These are phyloP conservation scores for Podarcis cretensis DNA, from an alignment of 2,113 vertebrate genomes.

Conservation along the genomic window DNA sequence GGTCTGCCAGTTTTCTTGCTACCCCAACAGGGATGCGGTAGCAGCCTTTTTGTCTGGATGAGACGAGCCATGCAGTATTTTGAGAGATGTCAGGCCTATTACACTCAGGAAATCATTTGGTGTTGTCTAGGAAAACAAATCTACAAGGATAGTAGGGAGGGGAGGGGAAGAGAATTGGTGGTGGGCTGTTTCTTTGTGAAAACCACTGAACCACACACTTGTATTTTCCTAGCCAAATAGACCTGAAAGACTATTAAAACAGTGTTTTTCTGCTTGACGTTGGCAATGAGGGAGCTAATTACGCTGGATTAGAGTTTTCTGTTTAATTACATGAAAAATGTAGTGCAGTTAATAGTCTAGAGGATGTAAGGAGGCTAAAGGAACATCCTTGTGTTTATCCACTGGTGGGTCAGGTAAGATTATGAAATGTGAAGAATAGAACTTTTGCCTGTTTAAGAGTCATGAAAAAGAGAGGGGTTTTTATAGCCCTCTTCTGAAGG, in stretches of 20 bases:
- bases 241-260: slow-evolving; percentile 78
- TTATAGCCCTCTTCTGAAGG: too few species aligned
- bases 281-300: slow-evolving; percentile 82
- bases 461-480: not conserved
- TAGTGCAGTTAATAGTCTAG: slow-evolving; percentile 67
- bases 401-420: slow-evolving; percentile 42
- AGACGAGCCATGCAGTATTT: not conserved
- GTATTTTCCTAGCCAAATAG: slow-evolving; percentile 75
- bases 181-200: slow-evolving; percentile 14
- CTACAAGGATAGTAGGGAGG: slow-evolving; percentile 1
- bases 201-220: slow-evolving; percentile 47
- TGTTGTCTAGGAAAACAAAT: not conserved
- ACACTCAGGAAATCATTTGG: not conserved
- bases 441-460: not conserved
- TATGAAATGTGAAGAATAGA: not conserved
- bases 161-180: not conserved
- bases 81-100: not conserved
- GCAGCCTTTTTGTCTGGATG: not conserved
- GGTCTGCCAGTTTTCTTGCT: accelerated
- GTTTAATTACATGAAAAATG: slow-evolving; percentile 82
- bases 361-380: slow-evolving; percentile 71
- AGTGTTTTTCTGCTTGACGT: slow-evolving; percentile 69
- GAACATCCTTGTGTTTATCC: slow-evolving; percentile 58
- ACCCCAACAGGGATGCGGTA: not conserved
- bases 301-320: slow-evolving; percentile 79